phyloP scores from a whole-genome alignment of 2,113 vertebrate genomes.

The Macaca fascicularis region T2T-MFA8v1.1 NC_088395.1:74900001-74900500 shows the following conservation, averaged over 20 bases:
- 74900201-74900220: constrained; percentile 41
- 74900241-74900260: not conserved
- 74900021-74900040: constrained; percentile 1
- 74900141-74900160: constrained; percentile 5
- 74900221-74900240: constrained; percentile 27
- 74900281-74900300: constrained; percentile 7
- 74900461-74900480: not conserved
- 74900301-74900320: constrained; percentile 6
- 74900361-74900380: not conserved
- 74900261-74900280: constrained; percentile 28
- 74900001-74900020: constrained; percentile 32
- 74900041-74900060: not conserved
- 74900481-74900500: not conserved
- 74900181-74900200: constrained; percentile 26
- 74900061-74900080: not conserved
- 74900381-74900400: not conserved
- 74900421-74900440: not conserved
- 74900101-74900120: constrained; percentile 29
- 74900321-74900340: not conserved
- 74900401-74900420: not conserved
- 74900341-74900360: not conserved
- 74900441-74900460: constrained; percentile 37
- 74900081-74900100: constrained; percentile 18
- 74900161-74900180: constrained; percentile 4
- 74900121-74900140: not conserved